Evolutionary conservation across 2,888 invertebrate species (phyloP), one percentile per base, ranked within the genome.

Genomic region (Parnassius orleans): DNA sequence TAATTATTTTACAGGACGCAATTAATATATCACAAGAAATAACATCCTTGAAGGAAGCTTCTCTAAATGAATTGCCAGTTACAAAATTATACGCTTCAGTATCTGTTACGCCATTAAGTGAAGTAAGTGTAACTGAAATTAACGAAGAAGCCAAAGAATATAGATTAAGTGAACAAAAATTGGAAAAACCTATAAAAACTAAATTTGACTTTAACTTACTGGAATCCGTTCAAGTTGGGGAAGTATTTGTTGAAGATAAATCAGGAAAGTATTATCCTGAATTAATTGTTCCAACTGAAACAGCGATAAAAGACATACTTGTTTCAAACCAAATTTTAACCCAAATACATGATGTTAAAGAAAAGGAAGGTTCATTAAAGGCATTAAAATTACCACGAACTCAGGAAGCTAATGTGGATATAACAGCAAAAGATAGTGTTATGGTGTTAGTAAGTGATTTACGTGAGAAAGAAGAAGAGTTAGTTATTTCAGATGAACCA

Each of bases 181-280:
- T 87, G 74, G 93, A 93, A 42, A 82, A 88, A 65, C 71, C 87
- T 12, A 92, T 90, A 0, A 93, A 88, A 69, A 93, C 95, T 9
- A 94, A 93, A 78, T 77, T 94, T 10, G 93, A 94, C 66, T 90
- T 95, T 56, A 93, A 93, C 68, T 83, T 94, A 53, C 85, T 92
- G 46, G 95, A 95, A 81, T 90, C 95, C 11, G 57, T 95, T 61
- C 87, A 93, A 72, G 88, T 96, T 7, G 94, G 94, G 61, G 95
- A 96, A 90, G 93, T 94, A 41, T 90, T 94, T 70, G 86, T 94
- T 2, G 94, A 95, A 85, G 94, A 94, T 64, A 95, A 95, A 78
- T 95, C 95, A 10, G 95, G 94, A 12, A 96, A 96, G 85, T 95
- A 95, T 77, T 94, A 95, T 77, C 96, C 96, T 3, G 95, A 96